phyloP scores from a whole-genome alignment of 2,797 vertebrate species.

The Perodicticus potto region DNA sequence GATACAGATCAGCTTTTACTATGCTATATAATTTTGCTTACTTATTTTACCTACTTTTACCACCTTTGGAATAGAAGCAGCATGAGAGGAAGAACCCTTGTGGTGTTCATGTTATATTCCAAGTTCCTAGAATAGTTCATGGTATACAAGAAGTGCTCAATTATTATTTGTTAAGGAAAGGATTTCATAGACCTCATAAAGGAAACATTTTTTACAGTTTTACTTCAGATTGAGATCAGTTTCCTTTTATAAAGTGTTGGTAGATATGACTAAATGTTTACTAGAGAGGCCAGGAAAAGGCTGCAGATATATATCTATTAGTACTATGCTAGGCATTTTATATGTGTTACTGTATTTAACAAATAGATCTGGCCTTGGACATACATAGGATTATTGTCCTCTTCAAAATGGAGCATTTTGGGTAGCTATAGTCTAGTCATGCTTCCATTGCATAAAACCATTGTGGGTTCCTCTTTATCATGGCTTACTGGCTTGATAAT shows the following conservation, averaged over 20 bases:
- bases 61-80: constrained; percentile 5
- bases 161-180: constrained; percentile 50
- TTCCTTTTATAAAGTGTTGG: constrained; percentile 14
- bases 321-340: constrained; percentile 10
- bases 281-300: constrained; percentile 45
- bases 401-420: constrained; percentile 28
- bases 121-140: constrained; percentile 33
- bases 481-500: constrained; percentile 36
- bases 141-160: background rate
- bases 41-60: constrained; percentile 41
- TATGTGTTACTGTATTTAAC: constrained; percentile 46
- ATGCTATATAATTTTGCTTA: background rate
- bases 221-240: constrained; percentile 43
- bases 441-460: background rate
- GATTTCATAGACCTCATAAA: constrained; percentile 52
- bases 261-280: constrained; percentile 48
- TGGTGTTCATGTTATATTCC: constrained; percentile 39
- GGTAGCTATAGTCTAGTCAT: constrained; percentile 14
- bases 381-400: constrained; percentile 1
- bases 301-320: background rate
- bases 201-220: constrained; percentile 51
- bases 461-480: constrained; percentile 43
- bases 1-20: background rate
- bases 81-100: background rate
- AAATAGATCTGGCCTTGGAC: background rate